A percentile compares a stretch with the other conserved stretches of the same genome.
phyloP scores from a whole-genome alignment of 2,113 vertebrate species.

The Oophaga pumilio region DNA sequence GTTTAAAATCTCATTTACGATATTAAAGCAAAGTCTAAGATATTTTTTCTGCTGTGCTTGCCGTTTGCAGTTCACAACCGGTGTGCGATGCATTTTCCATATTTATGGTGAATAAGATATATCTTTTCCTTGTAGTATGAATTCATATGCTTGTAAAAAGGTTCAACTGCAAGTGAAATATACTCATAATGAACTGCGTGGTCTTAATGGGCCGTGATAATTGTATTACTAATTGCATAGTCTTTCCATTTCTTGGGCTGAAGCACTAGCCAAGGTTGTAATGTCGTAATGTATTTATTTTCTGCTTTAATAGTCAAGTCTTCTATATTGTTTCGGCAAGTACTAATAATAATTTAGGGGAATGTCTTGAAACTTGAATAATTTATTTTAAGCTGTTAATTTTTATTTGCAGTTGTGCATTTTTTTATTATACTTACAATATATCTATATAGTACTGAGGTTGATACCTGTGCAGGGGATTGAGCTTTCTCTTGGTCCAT shows the following conservation, averaged over 20 bases:
- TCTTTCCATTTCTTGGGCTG: constrained; percentile 30
- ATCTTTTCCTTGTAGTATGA: background rate
- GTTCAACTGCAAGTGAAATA: background rate
- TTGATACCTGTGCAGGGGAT: too few relatives aligned
- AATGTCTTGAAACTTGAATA: background rate
- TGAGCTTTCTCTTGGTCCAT: too few relatives aligned
- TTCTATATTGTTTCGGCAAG: background rate
- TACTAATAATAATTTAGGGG: background rate
- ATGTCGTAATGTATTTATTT: constrained; percentile 17
- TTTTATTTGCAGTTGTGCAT: background rate
- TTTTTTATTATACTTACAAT: too few relatives aligned
- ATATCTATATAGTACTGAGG: too few relatives aligned
- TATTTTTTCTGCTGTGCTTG: background rate
- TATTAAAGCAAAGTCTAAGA: background rate
- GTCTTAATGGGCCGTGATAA: background rate
- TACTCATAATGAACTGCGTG: constrained; percentile 5
- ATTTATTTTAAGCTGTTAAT: background rate
- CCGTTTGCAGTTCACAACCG: background rate
- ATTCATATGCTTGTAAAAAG: background rate
- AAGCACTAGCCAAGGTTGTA: constrained; percentile 7
- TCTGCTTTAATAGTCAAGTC: constrained; percentile 3
- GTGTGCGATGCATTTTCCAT: background rate
- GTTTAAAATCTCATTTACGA: background rate
- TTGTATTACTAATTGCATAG: constrained; percentile 19
- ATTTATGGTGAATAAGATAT: background rate